Evolutionary conservation across 2,113 vertebrate species (phyloP), one percentile per base, ranked within the genome.

Genomic region (Bucco capensis): DNA sequence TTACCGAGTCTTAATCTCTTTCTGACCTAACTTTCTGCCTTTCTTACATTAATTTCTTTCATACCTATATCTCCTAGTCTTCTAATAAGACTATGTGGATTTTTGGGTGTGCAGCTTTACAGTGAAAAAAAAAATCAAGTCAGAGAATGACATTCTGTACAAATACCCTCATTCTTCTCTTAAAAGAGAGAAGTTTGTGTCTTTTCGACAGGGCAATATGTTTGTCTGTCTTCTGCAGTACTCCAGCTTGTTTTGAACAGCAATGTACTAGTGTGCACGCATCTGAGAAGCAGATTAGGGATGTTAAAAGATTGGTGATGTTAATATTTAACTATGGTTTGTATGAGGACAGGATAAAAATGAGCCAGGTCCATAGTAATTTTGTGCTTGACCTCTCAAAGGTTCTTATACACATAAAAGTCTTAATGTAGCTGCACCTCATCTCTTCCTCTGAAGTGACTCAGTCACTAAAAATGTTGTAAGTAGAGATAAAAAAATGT

Each of bases 261-360:
- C 8, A 27, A 19, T 25, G 28, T 5, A 2, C 31, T 3, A 6
- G 2, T 10, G 10, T 49, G 30, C 6, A 2, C 17, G 28, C 30
- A 18, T 31, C 47, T 42, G 25, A 70, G 31, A 56, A 42, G 65
- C 51, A 35, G 65, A 46, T 54, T 1, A 24, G n/a, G 17, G 14
- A 17, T 37, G 31, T 51, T 50, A 67, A 40, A 85, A 65, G 30
- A 25, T 12, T 14, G 15, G n/a, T 50, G 9, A 23, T 33, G 31
- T n/a, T n/a, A n/a, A n/a, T 65, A 27, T 77, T 83, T 67, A 73
- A 65, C 19, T 60, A 31, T 1, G 0, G 5, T 74, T 86, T 81
- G 8, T 44, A 7, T 33, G 14, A 77, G 10, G 1, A 1, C 28
- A 27, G 19, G 33, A 38, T 19, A 54, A 88, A 69, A 81, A 84